Evolutionary conservation across 2,113 vertebrate genomes (phyloP), one percentile per base, ranked within the genome.

Genomic region (Aphyosemion australe): DNA sequence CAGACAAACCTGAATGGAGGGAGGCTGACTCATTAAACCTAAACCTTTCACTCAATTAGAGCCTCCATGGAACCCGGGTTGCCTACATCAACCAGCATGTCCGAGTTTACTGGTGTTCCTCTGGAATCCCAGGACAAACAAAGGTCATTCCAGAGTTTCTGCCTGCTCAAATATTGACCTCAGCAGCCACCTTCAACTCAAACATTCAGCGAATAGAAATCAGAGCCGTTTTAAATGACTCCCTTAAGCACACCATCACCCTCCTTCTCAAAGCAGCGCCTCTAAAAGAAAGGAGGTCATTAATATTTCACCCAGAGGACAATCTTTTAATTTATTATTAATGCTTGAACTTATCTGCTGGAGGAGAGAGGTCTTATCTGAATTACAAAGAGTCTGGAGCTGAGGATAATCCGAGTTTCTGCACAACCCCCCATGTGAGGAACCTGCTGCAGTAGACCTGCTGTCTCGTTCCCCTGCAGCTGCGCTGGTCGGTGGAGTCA

Each of bases 281-380:
- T 72, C 76, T 75, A 82, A 85, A 82, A 26, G 3, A 26, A 81
- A 80, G 72, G 48, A 65, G 65, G 18, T 57, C 81, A 90, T 90
- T 84, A 88, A 91, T 90, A 88, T 88, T 91, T 87, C 58, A 90
- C 72, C 69, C 73, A 75, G 63, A 78, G 68, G 79, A 85, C 82
- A 79, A 74, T 87, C 79, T 88, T 87, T 89, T 76, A 77, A 90
- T 90, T 82, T 55, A 83, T 88, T 88, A 91, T 92, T 91, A 80
- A 90, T 90, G 83, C 74, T 80, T 88, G 83, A 83, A 74, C 83
- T 59, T 75, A 70, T 75, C 82, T 83, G 59, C 79, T 55, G 78
- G 65, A 77, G 72, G 50, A 64, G 72, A 63, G 74, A 83, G 60
- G 76, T 72, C 83, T 75, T 71, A 83, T 90, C 78, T 86, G 84